Base-by-base conservation (phyloP, 1,140 invertebrate genomes). In the Marisa cornuarietis region DNA sequence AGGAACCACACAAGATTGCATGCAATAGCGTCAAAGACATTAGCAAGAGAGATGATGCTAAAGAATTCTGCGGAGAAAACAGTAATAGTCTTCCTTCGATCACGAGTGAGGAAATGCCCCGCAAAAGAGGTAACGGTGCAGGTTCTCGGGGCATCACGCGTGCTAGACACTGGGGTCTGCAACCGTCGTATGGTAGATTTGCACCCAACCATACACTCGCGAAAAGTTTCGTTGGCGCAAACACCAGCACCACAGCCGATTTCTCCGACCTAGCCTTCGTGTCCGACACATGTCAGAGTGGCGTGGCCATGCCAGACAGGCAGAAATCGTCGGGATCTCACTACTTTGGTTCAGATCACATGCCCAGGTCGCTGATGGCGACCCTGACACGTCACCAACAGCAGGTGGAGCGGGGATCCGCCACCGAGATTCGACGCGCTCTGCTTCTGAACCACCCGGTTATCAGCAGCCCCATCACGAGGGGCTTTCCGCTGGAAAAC, bases 401-500 rank as follows among this genome's bases (percentile, higher is more conserved):
- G 54, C 54, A 58, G 11, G 54, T 10, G 51, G n/a, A 77, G 9
- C 51, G 20, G 14, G 76, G 76, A 8, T 54, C 76, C 14, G 76
- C 49, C 42, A 68, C 42, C 54, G 76, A 77, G 26, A 77, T 77
- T n/a, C 76, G 76, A 14, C 76, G 76, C 16, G 76, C 65, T 24
- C 65, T 77, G n/a, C 76, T 77, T 20, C 42, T 24, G 14, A 77
- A 77, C 65, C 76, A 77, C 24, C 65, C 76, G 10, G 65, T 77
- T 8, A 65, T 49, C 31, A 49, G 24, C 58, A 58, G 54, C 54
- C 54, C 11, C 54, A 11, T 58, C 54, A 18, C 54, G 16, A 58
- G 11, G 54, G 54, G 16, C 11, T 11, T 14, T 0, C 11, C 54
- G 1, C 54, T 58, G 54, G 11, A 58, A 8, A 58, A 58, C 4